Evolutionary conservation across 2,888 invertebrate species (phyloP), one percentile per base, ranked within the genome.

Genomic region (Macropis europaea): DNA sequence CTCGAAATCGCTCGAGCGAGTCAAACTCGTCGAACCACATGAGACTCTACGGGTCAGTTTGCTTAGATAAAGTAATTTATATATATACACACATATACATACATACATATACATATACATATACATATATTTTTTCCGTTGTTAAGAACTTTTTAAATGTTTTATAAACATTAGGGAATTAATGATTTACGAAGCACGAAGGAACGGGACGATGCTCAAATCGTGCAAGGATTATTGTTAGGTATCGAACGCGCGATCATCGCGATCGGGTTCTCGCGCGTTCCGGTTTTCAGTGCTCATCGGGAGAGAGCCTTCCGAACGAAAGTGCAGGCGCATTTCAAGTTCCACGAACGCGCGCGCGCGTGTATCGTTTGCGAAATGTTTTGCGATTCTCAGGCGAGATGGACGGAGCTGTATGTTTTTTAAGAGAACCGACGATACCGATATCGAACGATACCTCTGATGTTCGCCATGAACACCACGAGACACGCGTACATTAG

Each of bases 331-430:
- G 53, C 68, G 62, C 68, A 61, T 79, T 77, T 42, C 42, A 61
- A 63, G 76, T 79, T 76, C 52, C 68, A 43, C 30, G 45, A 69
- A n/a, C n/a, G n/a, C n/a, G n/a, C 66, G 59, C 28, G 54, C 62
- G 47, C 45, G 43, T 52, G 56, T 59, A 43, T 38, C 42, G 43
- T 72, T 32, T 24, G 45, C 53, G 59, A 47, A 50, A 63, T 50
- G 57, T 60, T 50, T 42, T 59, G 61, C 75, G 71, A 75, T 68
- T 78, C 63, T 67, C 72, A 78, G 57, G 34, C 63, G 71, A 61
- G 50, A 53, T 68, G 61, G 63, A 47, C 53, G 47, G 28, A 56
- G 45, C 50, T 69, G 69, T 69, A 73, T 64, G 76, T 76, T 76
- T 76, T 76, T 47, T 77, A 76, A 76, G 38, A 28, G 13, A 36